phyloP scores from a whole-genome alignment of 2,888 invertebrate species.

The Apotomis turbidana region DNA sequence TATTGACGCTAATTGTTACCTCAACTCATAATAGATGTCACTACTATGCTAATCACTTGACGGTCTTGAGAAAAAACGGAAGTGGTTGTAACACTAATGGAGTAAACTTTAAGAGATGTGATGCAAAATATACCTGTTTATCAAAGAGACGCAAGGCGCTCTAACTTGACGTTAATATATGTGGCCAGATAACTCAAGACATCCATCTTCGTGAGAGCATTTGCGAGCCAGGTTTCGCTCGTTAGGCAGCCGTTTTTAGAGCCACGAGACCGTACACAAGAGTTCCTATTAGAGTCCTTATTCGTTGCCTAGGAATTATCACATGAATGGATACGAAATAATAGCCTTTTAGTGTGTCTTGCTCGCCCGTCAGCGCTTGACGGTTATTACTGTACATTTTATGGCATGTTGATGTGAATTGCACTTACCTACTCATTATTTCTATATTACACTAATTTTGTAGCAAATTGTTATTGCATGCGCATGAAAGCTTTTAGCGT shows the following conservation, averaged over 20 bases:
- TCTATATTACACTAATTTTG: conserved; percentile 17
- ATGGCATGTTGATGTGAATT: conserved; percentile 29
- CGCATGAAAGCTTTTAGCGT: conserved; percentile 36
- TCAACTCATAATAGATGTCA: conserved; percentile 29
- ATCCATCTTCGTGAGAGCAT: conserved; percentile 29
- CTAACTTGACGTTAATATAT: conserved; percentile 37
- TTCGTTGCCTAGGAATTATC: conserved; percentile 21
- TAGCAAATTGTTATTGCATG: conserved; percentile 29
- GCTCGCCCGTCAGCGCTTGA: conserved; percentile 11
- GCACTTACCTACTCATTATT: conserved; percentile 23
- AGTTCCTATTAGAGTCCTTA: conserved; percentile 21
- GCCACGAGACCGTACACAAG: conserved; percentile 20
- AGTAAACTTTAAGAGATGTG: not conserved
- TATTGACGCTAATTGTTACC: conserved; percentile 25
- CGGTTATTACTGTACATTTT: conserved; percentile 23
- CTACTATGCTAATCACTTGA: conserved; percentile 24
- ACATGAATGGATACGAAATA: conserved; percentile 26
- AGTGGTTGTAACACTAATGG: conserved; percentile 6
- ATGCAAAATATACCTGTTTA: conserved; percentile 16
- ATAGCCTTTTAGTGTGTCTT: conserved; percentile 22
- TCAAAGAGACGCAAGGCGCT: conserved; percentile 24
- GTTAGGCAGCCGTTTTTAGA: conserved; percentile 36
- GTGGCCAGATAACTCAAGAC: conserved; percentile 26
- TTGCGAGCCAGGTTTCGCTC: conserved; percentile 33
- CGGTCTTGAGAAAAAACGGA: conserved; percentile 15